These are phyloP conservation scores for Cydia strobilella DNA, from an alignment of 1,140 invertebrate genomes.

Conservation along the genomic window DNA sequence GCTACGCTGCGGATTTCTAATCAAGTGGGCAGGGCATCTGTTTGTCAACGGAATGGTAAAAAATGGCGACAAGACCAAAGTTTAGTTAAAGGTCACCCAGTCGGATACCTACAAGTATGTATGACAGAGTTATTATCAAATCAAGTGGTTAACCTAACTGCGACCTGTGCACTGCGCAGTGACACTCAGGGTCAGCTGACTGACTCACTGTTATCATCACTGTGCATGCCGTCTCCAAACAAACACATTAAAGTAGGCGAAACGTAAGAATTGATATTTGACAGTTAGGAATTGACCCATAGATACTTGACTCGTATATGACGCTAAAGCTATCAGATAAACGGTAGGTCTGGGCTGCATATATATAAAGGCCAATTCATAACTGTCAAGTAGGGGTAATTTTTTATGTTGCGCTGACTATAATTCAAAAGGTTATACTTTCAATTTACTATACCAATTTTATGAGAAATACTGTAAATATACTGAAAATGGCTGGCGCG, in stretches of 20 bases:
- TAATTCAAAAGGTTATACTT: not conserved
- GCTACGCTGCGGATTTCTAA: no score
- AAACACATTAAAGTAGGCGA: not conserved
- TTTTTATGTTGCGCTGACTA: not conserved
- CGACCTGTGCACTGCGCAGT: not conserved
- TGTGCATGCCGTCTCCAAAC: not conserved
- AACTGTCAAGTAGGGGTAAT: no score
- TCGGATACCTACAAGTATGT: not conserved
- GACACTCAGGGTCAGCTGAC: slow-evolving; percentile 13
- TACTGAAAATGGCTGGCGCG: no score
- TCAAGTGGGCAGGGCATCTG: no score
- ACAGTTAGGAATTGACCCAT: no score
- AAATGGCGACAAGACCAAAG: not conserved
- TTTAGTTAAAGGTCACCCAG: not conserved
- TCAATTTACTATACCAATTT: not conserved
- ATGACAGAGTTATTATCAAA: slow-evolving; percentile 10
- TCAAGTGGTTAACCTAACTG: not conserved
- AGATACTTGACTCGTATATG: no score
- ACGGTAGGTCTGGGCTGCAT: no score
- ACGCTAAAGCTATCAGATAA: no score
- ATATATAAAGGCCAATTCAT: no score
- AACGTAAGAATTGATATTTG: no score
- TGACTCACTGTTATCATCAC: not conserved
- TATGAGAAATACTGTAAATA: no score
- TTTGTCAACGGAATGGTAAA: no score